Evolutionary conservation across 2,797 vertebrate genomes (phyloP).

Genomic region (Gambusia yucatana): DNA sequence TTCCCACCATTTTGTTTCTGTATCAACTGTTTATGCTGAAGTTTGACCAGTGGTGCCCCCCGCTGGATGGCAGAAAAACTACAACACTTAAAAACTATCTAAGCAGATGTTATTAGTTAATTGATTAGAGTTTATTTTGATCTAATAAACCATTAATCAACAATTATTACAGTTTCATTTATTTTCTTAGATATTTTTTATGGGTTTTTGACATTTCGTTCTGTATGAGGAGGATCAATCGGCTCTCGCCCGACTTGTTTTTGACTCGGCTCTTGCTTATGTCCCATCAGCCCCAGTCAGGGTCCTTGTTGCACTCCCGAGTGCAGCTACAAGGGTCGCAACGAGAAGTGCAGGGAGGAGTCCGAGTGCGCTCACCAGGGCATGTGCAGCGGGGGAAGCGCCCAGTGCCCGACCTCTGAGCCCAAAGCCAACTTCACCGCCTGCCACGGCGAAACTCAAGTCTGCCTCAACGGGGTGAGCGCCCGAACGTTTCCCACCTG

Average conservation of each 20-base stretch:
- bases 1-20: no score
- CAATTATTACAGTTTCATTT: not conserved
- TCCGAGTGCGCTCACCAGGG: constrained; percentile 96
- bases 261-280: not conserved
- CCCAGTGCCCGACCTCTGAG: constrained; percentile 91
- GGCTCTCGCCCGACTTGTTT: not conserved
- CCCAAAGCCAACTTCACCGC: constrained; percentile 94
- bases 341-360: constrained; percentile 94
- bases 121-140: no score
- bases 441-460: constrained; percentile 96
- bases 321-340: constrained; percentile 85
- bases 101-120: no score
- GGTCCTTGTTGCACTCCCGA: constrained; percentile 91
- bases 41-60: no score
- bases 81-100: no score
- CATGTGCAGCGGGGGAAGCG: constrained; percentile 87
- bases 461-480: constrained; percentile 96
- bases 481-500: constrained; percentile 11
- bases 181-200: not conserved
- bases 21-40: no score
- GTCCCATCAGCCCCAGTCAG: constrained; percentile 89
- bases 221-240: not conserved
- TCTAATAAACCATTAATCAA: no score
- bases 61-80: no score
- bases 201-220: not conserved